phyloP scores from a whole-genome alignment of 2,113 vertebrate species.

The Manacus vitellinus region DNA sequence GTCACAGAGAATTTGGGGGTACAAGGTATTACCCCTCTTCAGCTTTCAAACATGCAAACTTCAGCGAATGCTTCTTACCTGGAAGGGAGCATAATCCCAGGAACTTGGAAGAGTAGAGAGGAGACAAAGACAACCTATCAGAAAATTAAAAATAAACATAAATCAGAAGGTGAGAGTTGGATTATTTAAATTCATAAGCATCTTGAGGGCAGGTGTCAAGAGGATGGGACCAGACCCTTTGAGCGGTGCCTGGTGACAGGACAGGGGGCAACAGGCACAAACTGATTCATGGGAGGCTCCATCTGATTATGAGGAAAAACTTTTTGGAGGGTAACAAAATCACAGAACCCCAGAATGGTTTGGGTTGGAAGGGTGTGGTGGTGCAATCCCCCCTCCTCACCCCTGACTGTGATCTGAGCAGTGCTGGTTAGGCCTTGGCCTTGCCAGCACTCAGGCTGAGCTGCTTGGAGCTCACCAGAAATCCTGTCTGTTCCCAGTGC shows the following conservation, averaged over 20 bases:
- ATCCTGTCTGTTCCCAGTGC: not conserved
- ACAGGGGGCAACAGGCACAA: not conserved
- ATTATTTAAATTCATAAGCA: not conserved
- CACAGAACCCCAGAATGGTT: not conserved
- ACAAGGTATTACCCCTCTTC: not conserved
- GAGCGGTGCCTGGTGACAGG: not conserved
- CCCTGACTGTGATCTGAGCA: not conserved
- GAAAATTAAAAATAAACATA: not conserved
- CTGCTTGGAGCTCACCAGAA: not conserved
- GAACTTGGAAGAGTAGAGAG: constrained; percentile 77
- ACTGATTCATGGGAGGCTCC: not conserved
- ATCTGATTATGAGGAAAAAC: not conserved
- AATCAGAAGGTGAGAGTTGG: not conserved
- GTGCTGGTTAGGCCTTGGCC: not conserved
- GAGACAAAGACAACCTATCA: constrained; percentile 82
- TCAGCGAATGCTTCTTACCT: constrained; percentile 69
- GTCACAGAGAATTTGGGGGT: not conserved
- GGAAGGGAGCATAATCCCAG: constrained; percentile 89
- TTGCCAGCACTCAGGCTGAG: not conserved
- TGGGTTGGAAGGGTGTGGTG: not conserved
- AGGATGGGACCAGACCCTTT: not conserved
- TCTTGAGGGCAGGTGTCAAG: not conserved
- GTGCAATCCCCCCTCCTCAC: not conserved
- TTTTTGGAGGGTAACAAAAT: not conserved
- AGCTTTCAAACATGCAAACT: not conserved